Percentiles rank a stretch among this genome's conserved stretches.
These are phyloP conservation scores for Drosophila equinoxialis DNA, from an alignment of 1,140 invertebrate genomes.

Conservation along the genomic window DNA sequence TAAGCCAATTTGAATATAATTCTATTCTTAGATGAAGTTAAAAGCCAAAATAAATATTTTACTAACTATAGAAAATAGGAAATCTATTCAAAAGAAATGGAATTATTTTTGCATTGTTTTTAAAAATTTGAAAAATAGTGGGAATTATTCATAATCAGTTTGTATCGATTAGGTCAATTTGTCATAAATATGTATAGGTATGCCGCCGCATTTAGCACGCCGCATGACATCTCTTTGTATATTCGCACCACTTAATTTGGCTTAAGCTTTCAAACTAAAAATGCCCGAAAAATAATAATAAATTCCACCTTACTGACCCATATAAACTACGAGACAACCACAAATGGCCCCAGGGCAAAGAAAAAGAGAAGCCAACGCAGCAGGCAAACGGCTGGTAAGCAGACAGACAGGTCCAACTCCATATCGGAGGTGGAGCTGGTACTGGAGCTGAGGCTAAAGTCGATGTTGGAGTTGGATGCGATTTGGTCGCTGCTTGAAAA, in stretches of 20 bases:
- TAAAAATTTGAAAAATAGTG: background rate
- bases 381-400: constrained; percentile 34
- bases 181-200: background rate
- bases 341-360: constrained; percentile 45
- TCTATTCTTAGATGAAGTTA: too few species aligned
- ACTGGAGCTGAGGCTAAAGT: constrained; percentile 7
- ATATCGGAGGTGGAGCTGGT: constrained; percentile 20
- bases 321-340: constrained; percentile 49
- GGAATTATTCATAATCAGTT: background rate
- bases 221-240: constrained; percentile 63
- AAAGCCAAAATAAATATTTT: too few species aligned
- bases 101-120: background rate
- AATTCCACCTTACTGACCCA: constrained; percentile 78
- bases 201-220: constrained; percentile 51
- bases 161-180: constrained; percentile 45
- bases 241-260: constrained; percentile 66
- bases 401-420: constrained; percentile 14
- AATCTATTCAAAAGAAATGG: too few species aligned
- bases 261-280: constrained; percentile 67
- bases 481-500: constrained; percentile 52
- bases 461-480: constrained; percentile 31
- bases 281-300: constrained; percentile 49
- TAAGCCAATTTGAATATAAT: too few species aligned
- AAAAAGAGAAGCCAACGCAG: constrained; percentile 40
- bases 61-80: too few species aligned